Evolutionary conservation across 2,888 invertebrate genomes (phyloP).

Genomic region (Druceiella hillmani): DNA sequence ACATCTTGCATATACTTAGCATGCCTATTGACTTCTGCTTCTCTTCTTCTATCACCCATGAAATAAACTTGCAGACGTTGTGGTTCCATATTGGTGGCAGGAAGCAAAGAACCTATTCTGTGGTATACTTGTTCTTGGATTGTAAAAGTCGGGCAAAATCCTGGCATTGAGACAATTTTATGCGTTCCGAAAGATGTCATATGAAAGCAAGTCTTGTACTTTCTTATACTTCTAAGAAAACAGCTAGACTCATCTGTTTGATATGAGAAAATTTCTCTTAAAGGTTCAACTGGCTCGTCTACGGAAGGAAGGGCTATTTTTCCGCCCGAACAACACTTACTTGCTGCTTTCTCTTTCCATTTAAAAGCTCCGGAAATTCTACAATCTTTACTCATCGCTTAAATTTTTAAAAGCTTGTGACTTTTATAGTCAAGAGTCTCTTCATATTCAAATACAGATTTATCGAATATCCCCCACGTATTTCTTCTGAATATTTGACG

Average conservation of each 20-base stretch:
- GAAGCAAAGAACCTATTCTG: too few relatives aligned
- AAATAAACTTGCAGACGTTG: too few relatives aligned
- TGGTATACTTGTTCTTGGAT: too few relatives aligned
- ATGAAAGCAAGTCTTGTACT: constrained; percentile 21
- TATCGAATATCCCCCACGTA: too few relatives aligned
- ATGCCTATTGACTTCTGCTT: too few relatives aligned
- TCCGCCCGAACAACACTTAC: constrained; percentile 22
- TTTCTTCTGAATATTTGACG: too few relatives aligned
- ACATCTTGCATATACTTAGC: too few relatives aligned
- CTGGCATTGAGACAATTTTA: too few relatives aligned
- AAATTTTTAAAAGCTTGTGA: constrained; percentile 10
- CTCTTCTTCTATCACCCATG: too few relatives aligned
- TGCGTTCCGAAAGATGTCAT: constrained; percentile 22
- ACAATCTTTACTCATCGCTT: constrained; percentile 17
- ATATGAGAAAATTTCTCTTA: constrained; percentile 17
- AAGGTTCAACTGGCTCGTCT: constrained; percentile 21
- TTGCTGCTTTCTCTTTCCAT: constrained; percentile 23
- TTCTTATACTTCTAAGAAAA: constrained; percentile 20
- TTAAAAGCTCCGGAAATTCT: constrained; percentile 22
- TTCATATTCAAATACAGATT: too few relatives aligned
- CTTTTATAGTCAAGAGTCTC: neutral
- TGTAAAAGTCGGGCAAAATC: too few relatives aligned
- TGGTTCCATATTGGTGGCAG: too few relatives aligned
- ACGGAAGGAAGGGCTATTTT: constrained; percentile 20
- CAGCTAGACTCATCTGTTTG: constrained; percentile 17